These are phyloP conservation scores for Eueremaeus valkanovi DNA, from an alignment of 2,888 invertebrate genomes.

Conservation along the genomic window DNA sequence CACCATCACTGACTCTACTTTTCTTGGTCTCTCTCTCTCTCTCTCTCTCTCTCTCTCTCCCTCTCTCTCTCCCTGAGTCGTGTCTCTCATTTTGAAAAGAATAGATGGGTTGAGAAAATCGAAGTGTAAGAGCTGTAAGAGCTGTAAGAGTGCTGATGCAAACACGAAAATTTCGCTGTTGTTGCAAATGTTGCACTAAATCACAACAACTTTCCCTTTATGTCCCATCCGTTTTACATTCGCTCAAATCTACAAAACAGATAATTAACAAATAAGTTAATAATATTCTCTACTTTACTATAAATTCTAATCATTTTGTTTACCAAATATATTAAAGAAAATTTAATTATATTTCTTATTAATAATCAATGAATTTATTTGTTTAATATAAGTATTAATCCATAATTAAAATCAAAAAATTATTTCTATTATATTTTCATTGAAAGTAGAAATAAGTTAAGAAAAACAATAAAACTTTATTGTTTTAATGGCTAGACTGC, in stretches of 20 bases:
- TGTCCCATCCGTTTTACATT: slow-evolving; percentile 38
- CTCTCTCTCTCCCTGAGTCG: neutral
- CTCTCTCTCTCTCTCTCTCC: neutral
- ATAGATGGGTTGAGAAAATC: neutral
- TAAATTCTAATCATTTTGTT: too few relatives aligned
- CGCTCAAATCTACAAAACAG: neutral
- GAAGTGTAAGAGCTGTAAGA: too few relatives aligned
- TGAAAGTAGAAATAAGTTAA: too few relatives aligned
- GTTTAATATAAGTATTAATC: too few relatives aligned
- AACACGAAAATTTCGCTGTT: neutral
- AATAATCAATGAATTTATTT: too few relatives aligned
- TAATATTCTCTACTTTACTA: too few relatives aligned
- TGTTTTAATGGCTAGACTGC: neutral
- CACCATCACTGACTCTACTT: slow-evolving; percentile 1
- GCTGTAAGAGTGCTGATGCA: slow-evolving; percentile 18
- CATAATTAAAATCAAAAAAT: too few relatives aligned
- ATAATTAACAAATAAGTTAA: too few relatives aligned
- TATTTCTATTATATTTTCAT: too few relatives aligned
- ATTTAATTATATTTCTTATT: too few relatives aligned
- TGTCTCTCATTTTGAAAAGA: neutral
- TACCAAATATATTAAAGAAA: too few relatives aligned
- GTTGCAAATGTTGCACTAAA: slow-evolving; percentile 39
- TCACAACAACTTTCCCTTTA: slow-evolving; percentile 40
- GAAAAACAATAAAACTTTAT: neutral
- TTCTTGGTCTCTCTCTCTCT: neutral